These are phyloP conservation scores for Chromoteleia sp. DNA, from an alignment of 2,888 invertebrate species.

Conservation along the genomic window DNA sequence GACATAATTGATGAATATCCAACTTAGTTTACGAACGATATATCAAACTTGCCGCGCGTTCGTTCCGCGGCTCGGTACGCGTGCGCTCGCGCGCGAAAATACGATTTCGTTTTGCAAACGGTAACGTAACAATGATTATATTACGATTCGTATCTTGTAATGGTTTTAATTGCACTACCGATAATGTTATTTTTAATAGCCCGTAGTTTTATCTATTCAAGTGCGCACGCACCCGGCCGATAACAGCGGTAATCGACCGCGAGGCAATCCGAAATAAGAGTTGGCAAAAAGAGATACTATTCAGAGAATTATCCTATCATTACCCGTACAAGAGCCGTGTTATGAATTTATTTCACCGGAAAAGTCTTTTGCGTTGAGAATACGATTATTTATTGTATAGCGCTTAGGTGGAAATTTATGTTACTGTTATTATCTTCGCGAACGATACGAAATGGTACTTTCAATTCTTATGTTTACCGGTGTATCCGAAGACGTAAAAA, in stretches of 20 bases:
- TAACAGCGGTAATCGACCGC: slow-evolving; percentile 37
- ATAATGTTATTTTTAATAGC: slow-evolving; percentile 48
- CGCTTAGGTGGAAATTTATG: slow-evolving; percentile 68
- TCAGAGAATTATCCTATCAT: slow-evolving; percentile 66
- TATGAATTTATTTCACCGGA: slow-evolving; percentile 70
- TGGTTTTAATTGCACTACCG: slow-evolving; percentile 47
- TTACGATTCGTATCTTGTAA: slow-evolving; percentile 24
- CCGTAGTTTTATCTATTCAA: slow-evolving; percentile 50
- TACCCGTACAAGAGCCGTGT: slow-evolving; percentile 51
- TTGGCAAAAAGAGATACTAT: slow-evolving; percentile 60
- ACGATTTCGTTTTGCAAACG: slow-evolving; percentile 15
- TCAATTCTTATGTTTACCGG: slow-evolving; percentile 68
- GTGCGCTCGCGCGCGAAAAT: not conserved
- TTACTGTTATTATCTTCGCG: slow-evolving; percentile 68
- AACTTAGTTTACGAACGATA: slow-evolving; percentile 56
- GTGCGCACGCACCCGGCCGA: slow-evolving; percentile 49
- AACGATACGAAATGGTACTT: slow-evolving; percentile 67
- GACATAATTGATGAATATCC: slow-evolving; percentile 54
- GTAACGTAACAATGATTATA: slow-evolving; percentile 14
- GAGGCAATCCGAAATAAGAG: slow-evolving; percentile 47
- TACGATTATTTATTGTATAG: slow-evolving; percentile 68
- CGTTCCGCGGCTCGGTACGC: slow-evolving; percentile 35
- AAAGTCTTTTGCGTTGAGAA: slow-evolving; percentile 65
- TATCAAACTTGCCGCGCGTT: slow-evolving; percentile 50
- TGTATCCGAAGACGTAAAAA: slow-evolving; percentile 65